These are phyloP conservation scores for Clarias batrachus DNA, from an alignment of 2,113 vertebrate species.

Conservation along the genomic window DNA sequence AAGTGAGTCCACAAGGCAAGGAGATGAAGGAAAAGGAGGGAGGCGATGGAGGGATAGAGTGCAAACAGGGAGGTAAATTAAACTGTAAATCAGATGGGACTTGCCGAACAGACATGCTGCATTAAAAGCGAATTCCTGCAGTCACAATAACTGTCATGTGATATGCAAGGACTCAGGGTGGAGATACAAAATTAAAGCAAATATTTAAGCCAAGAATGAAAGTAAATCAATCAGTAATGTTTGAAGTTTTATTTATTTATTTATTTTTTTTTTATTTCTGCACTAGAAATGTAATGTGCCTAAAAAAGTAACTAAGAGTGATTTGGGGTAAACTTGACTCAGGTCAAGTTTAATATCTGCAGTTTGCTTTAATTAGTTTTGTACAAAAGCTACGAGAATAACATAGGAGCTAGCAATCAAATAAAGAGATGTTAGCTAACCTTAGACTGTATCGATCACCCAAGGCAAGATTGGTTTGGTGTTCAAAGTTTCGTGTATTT, in stretches of 20 bases:
- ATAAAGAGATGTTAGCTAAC: neutral
- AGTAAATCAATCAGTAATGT: neutral
- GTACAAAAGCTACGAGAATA: neutral
- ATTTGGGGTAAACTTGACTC: neutral
- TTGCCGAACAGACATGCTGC: neutral
- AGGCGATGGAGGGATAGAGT: neutral
- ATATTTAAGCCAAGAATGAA: neutral
- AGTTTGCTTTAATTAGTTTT: neutral
- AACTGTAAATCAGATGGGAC: slow-evolving; percentile 40
- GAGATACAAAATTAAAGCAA: neutral
- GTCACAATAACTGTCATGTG: neutral
- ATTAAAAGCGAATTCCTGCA: slow-evolving; percentile 10
- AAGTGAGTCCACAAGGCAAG: slow-evolving; percentile 41
- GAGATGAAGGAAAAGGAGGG: neutral
- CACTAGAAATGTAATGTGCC: neutral
- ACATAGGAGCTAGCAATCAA: neutral
- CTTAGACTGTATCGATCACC: neutral
- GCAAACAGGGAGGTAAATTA: slow-evolving; percentile 2
- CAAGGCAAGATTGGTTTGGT: neutral
- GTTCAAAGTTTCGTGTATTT: neutral
- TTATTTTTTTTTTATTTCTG: neutral
- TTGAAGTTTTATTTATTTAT: too few relatives aligned
- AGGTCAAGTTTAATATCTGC: neutral
- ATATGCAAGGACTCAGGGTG: neutral
- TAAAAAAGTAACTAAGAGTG: neutral